Percentiles rank a stretch among this genome's conserved stretches.
Conservation (phyloP, 1,140 invertebrate species). For the Bombus huntii region DNA sequence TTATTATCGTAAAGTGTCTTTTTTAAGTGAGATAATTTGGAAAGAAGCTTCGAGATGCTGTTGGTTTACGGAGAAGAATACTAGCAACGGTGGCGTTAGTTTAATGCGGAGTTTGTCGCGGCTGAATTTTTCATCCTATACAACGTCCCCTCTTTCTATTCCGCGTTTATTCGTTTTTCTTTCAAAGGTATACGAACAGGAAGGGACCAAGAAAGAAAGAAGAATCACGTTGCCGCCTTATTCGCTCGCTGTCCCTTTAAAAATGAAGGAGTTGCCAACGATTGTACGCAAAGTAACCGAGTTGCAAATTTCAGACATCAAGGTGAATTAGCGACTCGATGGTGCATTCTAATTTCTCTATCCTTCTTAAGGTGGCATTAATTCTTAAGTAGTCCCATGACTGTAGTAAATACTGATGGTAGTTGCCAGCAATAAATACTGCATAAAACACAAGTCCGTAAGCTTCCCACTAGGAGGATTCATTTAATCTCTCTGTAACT, state of each 20-base stretch:
- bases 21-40: conserved; percentile 19
- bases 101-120: not conserved
- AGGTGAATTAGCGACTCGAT: conserved; percentile 32
- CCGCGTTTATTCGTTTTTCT: not conserved
- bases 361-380: conserved; percentile 30
- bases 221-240: not conserved
- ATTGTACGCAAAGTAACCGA: not conserved
- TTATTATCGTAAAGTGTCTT: conserved; percentile 31
- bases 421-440: conserved; percentile 42
- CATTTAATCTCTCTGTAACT: conserved; percentile 42
- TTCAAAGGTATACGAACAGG: not conserved
- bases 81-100: not conserved
- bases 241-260: not conserved
- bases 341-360: conserved; percentile 47
- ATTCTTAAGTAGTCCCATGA: conserved; percentile 41
- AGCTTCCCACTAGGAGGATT: conserved; percentile 25
- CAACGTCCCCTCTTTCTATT: not conserved
- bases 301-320: conserved; percentile 1
- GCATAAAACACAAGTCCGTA: conserved; percentile 37
- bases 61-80: not conserved
- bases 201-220: not conserved
- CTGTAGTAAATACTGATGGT: conserved; percentile 37
- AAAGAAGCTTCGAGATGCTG: not conserved
- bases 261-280: not conserved
- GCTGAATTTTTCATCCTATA: not conserved